Evolutionary conservation across 2,888 invertebrate species (phyloP).

Genomic region (Odontocolon sp.): DNA sequence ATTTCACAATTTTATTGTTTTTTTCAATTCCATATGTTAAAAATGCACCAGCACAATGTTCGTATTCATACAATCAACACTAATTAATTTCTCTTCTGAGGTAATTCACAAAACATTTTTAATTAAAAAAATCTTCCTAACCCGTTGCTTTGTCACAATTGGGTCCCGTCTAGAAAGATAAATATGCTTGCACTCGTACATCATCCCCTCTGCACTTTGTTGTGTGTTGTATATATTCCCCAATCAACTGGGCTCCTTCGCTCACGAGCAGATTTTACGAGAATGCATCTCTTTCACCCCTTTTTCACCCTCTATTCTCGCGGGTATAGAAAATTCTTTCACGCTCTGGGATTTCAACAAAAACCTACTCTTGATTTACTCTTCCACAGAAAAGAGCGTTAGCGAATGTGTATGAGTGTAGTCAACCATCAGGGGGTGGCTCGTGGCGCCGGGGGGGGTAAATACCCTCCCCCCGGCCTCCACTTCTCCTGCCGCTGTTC

Average conservation of each 20-base stretch:
- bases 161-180: too few species aligned
- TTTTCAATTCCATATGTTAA: too few species aligned
- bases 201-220: too few species aligned
- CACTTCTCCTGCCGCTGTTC: not conserved
- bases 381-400: slow-evolving; percentile 17
- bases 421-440: not conserved
- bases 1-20: too few species aligned
- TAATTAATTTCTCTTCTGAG: too few species aligned
- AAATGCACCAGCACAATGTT: too few species aligned
- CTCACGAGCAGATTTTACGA: not conserved
- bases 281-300: not conserved
- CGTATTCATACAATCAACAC: too few species aligned
- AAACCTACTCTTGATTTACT: slow-evolving; percentile 34
- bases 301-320: not conserved
- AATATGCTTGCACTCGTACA: too few species aligned
- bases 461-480: not conserved
- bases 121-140: too few species aligned
- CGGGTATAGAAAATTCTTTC: not conserved
- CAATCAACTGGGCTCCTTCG: not conserved
- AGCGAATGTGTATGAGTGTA: slow-evolving; percentile 29
- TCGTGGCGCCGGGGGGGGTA: slow-evolving; percentile 4
- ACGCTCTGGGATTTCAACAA: slow-evolving; percentile 15
- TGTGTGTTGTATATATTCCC: too few species aligned
- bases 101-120: too few species aligned
- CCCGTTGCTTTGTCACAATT: too few species aligned